Evolutionary conservation across 64 coral and sea anemone genomes (phyloP), one percentile per base, ranked within the genome.

Genomic region (Montipora foliosa): DNA sequence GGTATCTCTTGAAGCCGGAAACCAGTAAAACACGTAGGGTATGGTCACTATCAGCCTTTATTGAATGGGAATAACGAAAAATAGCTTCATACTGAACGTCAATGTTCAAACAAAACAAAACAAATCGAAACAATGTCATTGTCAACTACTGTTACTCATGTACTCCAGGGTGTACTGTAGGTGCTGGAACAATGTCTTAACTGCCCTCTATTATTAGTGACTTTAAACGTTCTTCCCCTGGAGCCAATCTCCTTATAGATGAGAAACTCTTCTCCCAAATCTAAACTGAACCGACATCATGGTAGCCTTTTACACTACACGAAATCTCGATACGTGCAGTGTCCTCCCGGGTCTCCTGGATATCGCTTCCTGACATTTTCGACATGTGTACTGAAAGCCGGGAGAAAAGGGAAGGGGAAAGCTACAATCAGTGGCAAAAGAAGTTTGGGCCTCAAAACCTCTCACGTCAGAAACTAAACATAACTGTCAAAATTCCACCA

Each of bases 91-190:
- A 81, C 77, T 79, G 46, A 81, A 49, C 55, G 24, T 49, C 79
- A 47, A 81, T 47, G 79, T 81, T 81, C 37, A 6, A 81, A 81
- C 44, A 81, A 55, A 81, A 81, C 79, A 81, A 25, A 25, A 25
- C 24, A 25, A 25, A 25, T 25, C 24, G 24, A 81, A 81, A 81
- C 46, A 49, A 81, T 52, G 9, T 81, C 37, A 81, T 14, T 81
- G 79, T 47, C 79, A 81, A 81, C 77, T 5, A 81, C 79, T 49
- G 46, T 47, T 81, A 49, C 79, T 81, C 79, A 52, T 49, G 37
- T 16, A 81, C 77, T 79, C 15, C 24, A 4, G 77, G 77, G 0
- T 25, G 24, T 25, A 25, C 24, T 25, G 24, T 25, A 25, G 24
- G 24, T 25, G 24, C 24, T 25, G 24, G 24, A 25, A 25, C 4